Conservation (phyloP, 2,888 invertebrate species). For the Drosophila tanythrix region DNA sequence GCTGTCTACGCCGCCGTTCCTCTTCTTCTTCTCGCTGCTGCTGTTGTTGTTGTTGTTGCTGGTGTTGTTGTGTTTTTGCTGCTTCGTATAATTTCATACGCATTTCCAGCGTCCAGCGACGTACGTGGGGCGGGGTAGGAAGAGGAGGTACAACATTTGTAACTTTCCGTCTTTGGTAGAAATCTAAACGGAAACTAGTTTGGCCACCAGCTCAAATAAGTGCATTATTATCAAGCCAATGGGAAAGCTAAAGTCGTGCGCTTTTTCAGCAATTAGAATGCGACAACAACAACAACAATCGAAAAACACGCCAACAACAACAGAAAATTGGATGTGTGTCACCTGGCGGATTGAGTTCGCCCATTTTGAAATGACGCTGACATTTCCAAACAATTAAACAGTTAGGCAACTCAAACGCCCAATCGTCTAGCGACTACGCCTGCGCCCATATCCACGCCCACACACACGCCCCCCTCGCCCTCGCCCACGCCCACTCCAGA, state of each 20-base stretch:
- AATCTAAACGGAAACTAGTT: conserved; percentile 74
- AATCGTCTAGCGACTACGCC: conserved; percentile 17
- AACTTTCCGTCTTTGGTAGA: conserved; percentile 55
- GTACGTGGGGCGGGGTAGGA: not conserved
- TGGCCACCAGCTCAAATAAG: conserved; percentile 57
- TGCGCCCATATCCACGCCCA: conserved; percentile 26
- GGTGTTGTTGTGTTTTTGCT: conserved; percentile 54
- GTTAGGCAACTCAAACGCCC: conserved; percentile 53
- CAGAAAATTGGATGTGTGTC: conserved; percentile 42
- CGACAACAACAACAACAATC: conserved; percentile 27
- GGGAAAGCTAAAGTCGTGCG: conserved; percentile 39
- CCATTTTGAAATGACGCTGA: conserved; percentile 40
- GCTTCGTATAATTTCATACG: conserved; percentile 78
- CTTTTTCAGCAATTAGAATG: conserved; percentile 67
- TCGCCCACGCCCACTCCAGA: conserved; percentile 18
- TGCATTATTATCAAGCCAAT: conserved; percentile 59
- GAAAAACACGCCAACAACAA: conserved; percentile 7
- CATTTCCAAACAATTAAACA: conserved; percentile 74
- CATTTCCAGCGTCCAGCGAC: conserved; percentile 68
- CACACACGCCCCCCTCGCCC: conserved; percentile 26
- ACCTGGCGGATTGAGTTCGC: conserved; percentile 46
- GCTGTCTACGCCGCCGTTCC: conserved; percentile 32
- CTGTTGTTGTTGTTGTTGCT: conserved; percentile 25
- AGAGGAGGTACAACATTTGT: conserved; percentile 24
- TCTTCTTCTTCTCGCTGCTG: conserved; percentile 26